These are phyloP conservation scores for Diacarnus erythraeanus DNA, from an alignment of 37 sponge, comb jelly and placozoan species.

Conservation along the genomic window DNA sequence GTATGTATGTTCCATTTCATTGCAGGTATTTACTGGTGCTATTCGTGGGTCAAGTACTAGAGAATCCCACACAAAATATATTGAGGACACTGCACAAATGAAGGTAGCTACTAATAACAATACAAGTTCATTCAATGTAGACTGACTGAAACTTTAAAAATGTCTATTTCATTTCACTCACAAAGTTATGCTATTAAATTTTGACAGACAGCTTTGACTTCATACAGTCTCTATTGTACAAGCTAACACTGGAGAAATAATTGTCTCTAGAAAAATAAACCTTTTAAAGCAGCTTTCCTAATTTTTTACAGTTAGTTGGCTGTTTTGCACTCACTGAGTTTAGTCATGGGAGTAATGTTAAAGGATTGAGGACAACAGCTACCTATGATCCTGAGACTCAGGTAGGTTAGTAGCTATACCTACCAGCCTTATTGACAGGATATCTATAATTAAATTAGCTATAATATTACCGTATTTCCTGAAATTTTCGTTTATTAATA, in stretches of 20 bases:
- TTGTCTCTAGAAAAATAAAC: too few species aligned
- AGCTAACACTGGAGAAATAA: too few species aligned
- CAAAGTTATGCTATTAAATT: too few species aligned
- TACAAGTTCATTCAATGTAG: not conserved
- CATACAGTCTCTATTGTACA: not conserved
- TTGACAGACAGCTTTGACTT: not conserved
- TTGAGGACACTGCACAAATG: constrained; percentile 14
- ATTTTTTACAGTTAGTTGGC: constrained; percentile 64
- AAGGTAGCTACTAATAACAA: constrained; percentile 23
- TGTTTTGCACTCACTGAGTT: constrained; percentile 97
- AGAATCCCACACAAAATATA: not conserved
- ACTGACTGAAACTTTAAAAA: too few species aligned
- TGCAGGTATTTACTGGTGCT: constrained; percentile 40
- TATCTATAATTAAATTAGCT: too few species aligned
- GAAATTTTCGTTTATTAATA: too few species aligned
- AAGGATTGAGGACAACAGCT: constrained; percentile 91
- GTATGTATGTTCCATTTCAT: too few species aligned
- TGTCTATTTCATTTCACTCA: too few species aligned
- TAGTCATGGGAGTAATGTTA: constrained; percentile 92
- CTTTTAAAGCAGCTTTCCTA: not conserved
- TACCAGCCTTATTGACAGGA: too few species aligned
- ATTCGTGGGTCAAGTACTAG: constrained; percentile 22
- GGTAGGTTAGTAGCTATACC: constrained; percentile 16
- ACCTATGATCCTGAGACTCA: constrained; percentile 88
- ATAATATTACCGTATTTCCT: too few species aligned